A percentile compares a stretch with the other conserved stretches of the same genome.
Evolutionary conservation across 2,888 invertebrate genomes (phyloP).

Genomic region (Neoitamus cyanurus): DNA sequence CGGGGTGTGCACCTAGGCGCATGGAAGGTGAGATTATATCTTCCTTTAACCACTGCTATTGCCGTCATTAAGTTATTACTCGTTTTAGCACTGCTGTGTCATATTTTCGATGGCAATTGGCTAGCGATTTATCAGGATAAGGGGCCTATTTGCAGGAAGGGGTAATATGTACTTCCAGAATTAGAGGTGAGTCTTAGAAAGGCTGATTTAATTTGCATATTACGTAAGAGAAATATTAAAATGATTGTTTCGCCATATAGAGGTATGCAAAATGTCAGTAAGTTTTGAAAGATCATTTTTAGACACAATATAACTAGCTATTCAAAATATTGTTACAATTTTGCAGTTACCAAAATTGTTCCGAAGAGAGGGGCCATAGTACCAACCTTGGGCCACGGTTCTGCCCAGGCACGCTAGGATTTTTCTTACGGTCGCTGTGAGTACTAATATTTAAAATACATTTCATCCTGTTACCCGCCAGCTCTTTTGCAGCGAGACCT

Average conservation of each 20-base stretch:
- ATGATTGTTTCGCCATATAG: not conserved
- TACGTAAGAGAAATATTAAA: not conserved
- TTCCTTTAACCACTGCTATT: not conserved
- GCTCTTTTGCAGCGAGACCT: no score
- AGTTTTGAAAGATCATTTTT: no score
- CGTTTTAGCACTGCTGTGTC: not conserved
- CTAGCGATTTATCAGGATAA: not conserved
- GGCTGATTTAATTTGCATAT: not conserved
- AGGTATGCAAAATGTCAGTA: no score
- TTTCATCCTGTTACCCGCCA: no score
- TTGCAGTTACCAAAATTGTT: no score
- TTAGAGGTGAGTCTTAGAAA: not conserved
- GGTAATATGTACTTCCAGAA: not conserved
- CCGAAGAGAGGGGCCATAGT: no score
- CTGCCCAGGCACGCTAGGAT: no score
- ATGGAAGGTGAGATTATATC: conserved; percentile 2
- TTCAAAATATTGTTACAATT: no score
- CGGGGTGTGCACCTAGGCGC: not conserved
- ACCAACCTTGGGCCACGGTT: no score
- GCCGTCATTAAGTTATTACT: not conserved
- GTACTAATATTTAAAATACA: no score
- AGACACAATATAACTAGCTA: no score
- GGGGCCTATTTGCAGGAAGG: not conserved
- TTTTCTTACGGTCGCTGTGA: no score
- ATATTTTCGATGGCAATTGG: not conserved